Evolutionary conservation across 2,888 invertebrate species (phyloP), one percentile per base, ranked within the genome.

Genomic region (Meganola albula): DNA sequence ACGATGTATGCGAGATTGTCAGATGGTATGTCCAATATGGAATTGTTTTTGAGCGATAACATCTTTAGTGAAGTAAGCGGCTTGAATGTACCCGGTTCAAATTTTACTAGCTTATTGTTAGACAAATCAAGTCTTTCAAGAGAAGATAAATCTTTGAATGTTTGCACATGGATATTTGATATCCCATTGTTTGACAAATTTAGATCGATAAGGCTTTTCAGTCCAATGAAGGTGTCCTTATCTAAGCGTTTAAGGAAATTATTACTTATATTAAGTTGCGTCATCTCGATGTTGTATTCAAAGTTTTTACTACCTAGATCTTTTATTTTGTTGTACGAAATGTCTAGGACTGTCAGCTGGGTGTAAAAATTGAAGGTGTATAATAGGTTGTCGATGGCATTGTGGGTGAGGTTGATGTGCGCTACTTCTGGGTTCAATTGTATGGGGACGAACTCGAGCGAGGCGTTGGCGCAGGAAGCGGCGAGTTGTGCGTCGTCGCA

Each of bases 341-440:
- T 88, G 69, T 97, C 95, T 46, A 97, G 88, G 30, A 90, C 89
- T 59, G 91, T 90, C 21, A 97, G 88, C 60, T 92, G 91, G 46
- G 90, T 90, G 79, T 96, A 96, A 77, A 95, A 93, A 28, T 88
- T 89, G 62, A 96, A 89, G 10, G 93, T 91, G 69, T 92, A 92
- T 47, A 92, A 90, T 4, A 97, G 88, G 61, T 90, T 91, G 62
- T 90, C 88, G 63, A 97, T 94, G 51, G 91, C 90, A 75, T 97
- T 97, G 66, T 91, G 89, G n/a, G 92, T 92, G 36, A 97, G 89
- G 67, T 93, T 93, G 63, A 97, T 92, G 74, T 92, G 90, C 31
- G 90, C 90, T 28, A 94, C 90, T 69, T 94, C 94, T 22, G 97
- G 97, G 75, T 96, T 96, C 50, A 96, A 88, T 67, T 95, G 95